phyloP scores from a whole-genome alignment of 2,888 invertebrate species.

The Cyclophora albipunctata region DNA sequence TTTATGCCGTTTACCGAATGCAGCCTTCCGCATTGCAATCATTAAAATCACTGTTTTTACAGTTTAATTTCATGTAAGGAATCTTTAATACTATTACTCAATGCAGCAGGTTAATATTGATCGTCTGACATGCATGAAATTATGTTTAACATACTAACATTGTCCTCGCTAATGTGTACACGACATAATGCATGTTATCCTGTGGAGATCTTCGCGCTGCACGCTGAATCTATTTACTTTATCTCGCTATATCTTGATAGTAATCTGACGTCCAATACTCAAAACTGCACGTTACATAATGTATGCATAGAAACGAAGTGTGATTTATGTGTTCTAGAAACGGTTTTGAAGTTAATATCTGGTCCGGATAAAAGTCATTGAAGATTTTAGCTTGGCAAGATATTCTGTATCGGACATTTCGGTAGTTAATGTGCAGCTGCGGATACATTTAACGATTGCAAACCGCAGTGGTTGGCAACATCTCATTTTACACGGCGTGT shows the following conservation, averaged over 20 bases:
- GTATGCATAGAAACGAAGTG: constrained; percentile 5
- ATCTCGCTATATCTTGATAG: constrained; percentile 10
- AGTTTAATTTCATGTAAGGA: constrained; percentile 7
- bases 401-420: not conserved
- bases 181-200: constrained; percentile 10
- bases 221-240: not conserved
- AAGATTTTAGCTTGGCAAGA: constrained; percentile 5
- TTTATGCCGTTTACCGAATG: constrained; percentile 65
- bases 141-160: not conserved
- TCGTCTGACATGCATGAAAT: not conserved
- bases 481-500: constrained; percentile 12
- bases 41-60: constrained; percentile 51
- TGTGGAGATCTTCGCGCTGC: constrained; percentile 1
- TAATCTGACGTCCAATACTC: constrained; percentile 5
- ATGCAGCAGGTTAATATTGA: not conserved
- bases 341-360: constrained; percentile 1
- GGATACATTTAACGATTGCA: constrained; percentile 8
- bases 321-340: constrained; percentile 9
- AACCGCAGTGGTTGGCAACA: constrained; percentile 5
- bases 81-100: constrained; percentile 2
- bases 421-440: constrained; percentile 2
- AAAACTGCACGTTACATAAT: constrained; percentile 11
- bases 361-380: constrained; percentile 4
- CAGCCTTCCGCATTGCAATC: constrained; percentile 59
- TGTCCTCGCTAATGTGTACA: constrained; percentile 4